Evolutionary conservation across 2,888 invertebrate genomes (phyloP).

Genomic region (Caenorhabditis sp.): DNA sequence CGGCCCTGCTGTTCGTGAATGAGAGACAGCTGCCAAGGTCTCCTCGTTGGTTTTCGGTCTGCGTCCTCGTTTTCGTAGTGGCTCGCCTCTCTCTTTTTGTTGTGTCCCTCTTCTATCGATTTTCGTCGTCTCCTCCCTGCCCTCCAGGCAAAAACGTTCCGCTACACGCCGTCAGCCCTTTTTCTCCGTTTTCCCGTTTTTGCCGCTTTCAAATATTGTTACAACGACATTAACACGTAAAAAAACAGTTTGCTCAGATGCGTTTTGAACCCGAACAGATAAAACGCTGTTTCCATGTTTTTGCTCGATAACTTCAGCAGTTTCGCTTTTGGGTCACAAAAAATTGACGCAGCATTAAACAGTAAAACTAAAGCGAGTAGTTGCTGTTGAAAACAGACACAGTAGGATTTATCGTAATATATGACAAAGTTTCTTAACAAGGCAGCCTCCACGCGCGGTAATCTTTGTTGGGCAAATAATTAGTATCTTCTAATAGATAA

Average conservation of each 20-base stretch:
- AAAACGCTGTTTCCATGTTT: no score
- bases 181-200: neutral
- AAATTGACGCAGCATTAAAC: neutral
- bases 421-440: no score
- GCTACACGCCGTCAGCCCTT: neutral
- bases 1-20: slow-evolving; percentile 3
- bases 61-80: neutral
- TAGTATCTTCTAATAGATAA: no score
- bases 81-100: neutral
- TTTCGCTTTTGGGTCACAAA: neutral
- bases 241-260: no score
- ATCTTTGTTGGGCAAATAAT: no score
- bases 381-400: no score
- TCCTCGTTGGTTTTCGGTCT: neutral
- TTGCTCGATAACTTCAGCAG: neutral
- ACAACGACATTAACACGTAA: no score
- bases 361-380: no score
- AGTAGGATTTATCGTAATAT: no score
- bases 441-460: no score
- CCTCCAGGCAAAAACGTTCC: neutral
- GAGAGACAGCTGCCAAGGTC: slow-evolving; percentile 21
- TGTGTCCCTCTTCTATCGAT: neutral
- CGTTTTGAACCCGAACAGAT: no score
- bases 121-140: neutral
- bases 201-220: neutral